Evolutionary conservation across 1,140 invertebrate species (phyloP).

Genomic region (Microplitis mediator): DNA sequence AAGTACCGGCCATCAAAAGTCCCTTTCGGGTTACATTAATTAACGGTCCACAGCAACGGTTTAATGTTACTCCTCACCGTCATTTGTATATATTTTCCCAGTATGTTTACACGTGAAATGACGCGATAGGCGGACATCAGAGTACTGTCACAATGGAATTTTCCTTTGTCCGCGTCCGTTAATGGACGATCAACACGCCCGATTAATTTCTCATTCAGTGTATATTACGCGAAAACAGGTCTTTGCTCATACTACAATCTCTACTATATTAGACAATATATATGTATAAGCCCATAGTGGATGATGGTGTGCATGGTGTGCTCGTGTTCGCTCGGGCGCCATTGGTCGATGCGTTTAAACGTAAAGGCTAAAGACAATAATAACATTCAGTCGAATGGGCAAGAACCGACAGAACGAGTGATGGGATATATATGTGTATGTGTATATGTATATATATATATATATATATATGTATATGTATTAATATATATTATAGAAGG

Average conservation of each 20-base stretch:
- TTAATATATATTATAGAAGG: background rate
- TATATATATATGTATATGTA: too few relatives aligned
- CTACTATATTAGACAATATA: too few relatives aligned
- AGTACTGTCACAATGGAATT: background rate
- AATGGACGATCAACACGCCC: constrained; percentile 5
- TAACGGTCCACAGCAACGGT: too few relatives aligned
- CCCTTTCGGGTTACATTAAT: too few relatives aligned
- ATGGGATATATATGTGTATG: too few relatives aligned
- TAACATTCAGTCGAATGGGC: constrained; percentile 16
- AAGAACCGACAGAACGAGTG: background rate
- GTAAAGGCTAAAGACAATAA: constrained; percentile 32
- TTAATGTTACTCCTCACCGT: too few relatives aligned
- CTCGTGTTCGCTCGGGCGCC: background rate
- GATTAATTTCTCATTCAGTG: constrained; percentile 9
- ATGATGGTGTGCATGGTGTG: background rate
- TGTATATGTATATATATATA: too few relatives aligned
- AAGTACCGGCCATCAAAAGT: too few relatives aligned
- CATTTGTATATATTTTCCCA: too few relatives aligned
- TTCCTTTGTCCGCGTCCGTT: constrained; percentile 2
- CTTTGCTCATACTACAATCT: background rate
- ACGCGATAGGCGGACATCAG: background rate
- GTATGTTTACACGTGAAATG: constrained; percentile 3
- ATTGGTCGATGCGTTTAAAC: constrained; percentile 16
- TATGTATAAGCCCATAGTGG: too few relatives aligned
- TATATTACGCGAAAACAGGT: constrained; percentile 8